These are phyloP conservation scores for Callosobruchus maculatus DNA, from an alignment of 2,888 invertebrate species.

Conservation along the genomic window DNA sequence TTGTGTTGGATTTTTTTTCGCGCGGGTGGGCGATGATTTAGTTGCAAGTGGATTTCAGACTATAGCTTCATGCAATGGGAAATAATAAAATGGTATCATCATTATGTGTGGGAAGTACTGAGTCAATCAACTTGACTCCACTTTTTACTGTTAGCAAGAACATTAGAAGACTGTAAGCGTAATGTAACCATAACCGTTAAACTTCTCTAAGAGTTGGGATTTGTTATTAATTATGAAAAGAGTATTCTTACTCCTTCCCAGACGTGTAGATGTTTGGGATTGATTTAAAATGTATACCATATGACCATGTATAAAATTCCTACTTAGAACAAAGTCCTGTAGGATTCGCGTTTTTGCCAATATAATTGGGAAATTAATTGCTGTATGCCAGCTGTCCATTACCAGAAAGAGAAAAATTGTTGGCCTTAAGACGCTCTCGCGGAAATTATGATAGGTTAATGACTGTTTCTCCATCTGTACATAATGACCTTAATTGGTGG, in stretches of 20 bases:
- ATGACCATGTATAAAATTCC: slow-evolving; percentile 7
- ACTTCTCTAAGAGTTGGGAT: slow-evolving; percentile 17
- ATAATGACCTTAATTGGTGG: slow-evolving; percentile 26
- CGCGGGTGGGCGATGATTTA: no score
- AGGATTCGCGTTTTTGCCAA: slow-evolving; percentile 7
- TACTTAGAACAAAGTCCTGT: no score
- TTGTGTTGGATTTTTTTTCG: no score
- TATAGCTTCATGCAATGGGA: no score
- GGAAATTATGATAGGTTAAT: no score
- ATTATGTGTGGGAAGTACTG: no score
- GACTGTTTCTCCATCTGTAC: no score
- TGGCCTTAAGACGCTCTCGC: slow-evolving; percentile 12
- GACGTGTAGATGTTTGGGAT: slow-evolving; percentile 19
- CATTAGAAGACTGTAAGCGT: slow-evolving; percentile 8
- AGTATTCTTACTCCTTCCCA: slow-evolving; percentile 12
- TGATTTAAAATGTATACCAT: slow-evolving; percentile 15
- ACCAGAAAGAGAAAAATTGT: slow-evolving; percentile 16
- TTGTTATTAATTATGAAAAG: slow-evolving; percentile 20
- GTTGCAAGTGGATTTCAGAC: no score
- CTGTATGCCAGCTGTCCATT: slow-evolving; percentile 11
- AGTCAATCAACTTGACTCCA: no score
- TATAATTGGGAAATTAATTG: slow-evolving; percentile 9
- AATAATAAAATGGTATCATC: no score
- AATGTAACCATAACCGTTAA: no score
- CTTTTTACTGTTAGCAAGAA: slow-evolving; percentile 19